Evolutionary conservation across 2,113 vertebrate genomes (phyloP).

Genomic region (Tricholaema leucomelas): DNA sequence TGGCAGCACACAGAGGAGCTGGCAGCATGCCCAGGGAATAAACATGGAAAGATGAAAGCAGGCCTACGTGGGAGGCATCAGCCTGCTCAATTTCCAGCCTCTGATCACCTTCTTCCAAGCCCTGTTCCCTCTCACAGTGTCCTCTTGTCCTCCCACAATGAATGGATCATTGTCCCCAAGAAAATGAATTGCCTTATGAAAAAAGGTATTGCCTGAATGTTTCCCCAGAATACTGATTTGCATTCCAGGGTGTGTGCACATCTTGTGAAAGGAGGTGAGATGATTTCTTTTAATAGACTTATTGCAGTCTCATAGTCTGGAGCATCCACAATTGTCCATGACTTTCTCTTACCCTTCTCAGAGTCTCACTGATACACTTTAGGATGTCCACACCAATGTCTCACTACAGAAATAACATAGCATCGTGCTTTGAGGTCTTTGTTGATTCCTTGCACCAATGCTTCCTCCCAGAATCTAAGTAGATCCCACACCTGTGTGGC

Average conservation of each 20-base stretch:
- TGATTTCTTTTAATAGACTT: not conserved
- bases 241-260: not conserved
- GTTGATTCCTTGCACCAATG: not conserved
- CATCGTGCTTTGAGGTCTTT: not conserved
- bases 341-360: not conserved
- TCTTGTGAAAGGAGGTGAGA: not conserved
- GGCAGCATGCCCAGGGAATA: not conserved
- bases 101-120: slow-evolving; percentile 43
- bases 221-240: not conserved
- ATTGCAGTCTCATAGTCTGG: not conserved
- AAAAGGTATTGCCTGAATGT: not conserved
- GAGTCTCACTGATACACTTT: not conserved
- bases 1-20: slow-evolving; percentile 18
- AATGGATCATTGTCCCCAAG: not conserved
- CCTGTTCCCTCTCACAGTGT: not conserved
- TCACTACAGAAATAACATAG: not conserved
- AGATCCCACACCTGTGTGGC: not conserved
- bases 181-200: not conserved
- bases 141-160: not conserved
- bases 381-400: not conserved
- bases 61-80: slow-evolving; percentile 18
- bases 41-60: slow-evolving; percentile 14
- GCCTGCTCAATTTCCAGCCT: slow-evolving; percentile 6
- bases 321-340: not conserved
- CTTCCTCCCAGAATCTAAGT: not conserved